Evolutionary conservation across 2,113 vertebrate species (phyloP), one percentile per base, ranked within the genome.

Genomic region (Triplophysa tibetana): DNA sequence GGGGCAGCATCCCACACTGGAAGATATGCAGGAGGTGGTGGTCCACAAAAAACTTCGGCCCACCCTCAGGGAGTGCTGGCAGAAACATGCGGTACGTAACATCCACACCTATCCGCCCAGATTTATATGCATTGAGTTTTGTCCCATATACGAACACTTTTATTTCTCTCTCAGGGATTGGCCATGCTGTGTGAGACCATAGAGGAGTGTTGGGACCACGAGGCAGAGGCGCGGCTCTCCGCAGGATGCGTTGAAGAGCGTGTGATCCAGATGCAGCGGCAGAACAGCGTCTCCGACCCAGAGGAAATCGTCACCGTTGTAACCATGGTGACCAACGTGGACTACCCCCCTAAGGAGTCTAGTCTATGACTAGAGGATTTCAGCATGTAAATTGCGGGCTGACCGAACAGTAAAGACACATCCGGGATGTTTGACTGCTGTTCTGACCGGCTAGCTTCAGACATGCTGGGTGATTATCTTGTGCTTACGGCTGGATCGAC

Each of bases 121-220:
- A n/a, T 58, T n/a, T 58, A 21, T 58, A 8, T 56, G 5, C 10
- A 14, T 21, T 24, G n/a, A 74, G 23, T 43, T 16, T 17, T 73
- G 24, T 19, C 4, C 16, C 7, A 8, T 23, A 24, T 13, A 29
- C 19, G 26, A 45, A 45, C 41, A 26, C 0, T 1, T 75, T 63
- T 17, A 13, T 75, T 43, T 75, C 10, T 74, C 24, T 54, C 24
- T 29, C 78, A 99, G 98, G 98, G 98, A 29, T 94, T 99, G 93
- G 93, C 95, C 26, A 95, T 98, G 95, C 94, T 99, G 9, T 99
- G 98, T 2, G 98, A 99, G 79, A 99, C 98, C 0, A 97, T 97
- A 84, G 98, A 99, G 92, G 98, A 99, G 85, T 99, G 98, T 88
- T 99, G 98, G 98, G 98, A 99, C 94, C 98, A 99, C 3, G 98